Percentiles rank a stretch among this genome's conserved stretches.
Conservation (phyloP, 1,140 invertebrate species). For the Habropoda laboriosa region DNA sequence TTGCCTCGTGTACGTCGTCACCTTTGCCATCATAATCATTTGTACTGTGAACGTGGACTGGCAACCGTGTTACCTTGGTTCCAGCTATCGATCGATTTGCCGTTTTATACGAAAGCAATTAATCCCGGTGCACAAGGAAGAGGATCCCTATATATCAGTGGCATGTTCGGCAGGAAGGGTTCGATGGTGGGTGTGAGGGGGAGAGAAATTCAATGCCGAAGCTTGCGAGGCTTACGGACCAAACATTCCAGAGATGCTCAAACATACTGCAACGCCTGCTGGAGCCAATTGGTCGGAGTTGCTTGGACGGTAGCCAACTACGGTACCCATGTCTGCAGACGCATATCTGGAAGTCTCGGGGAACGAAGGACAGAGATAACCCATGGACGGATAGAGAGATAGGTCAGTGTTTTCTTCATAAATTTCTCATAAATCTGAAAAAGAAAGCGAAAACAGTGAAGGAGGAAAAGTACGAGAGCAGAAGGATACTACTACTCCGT, state of each 20-base stretch:
- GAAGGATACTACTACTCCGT: constrained; percentile 20
- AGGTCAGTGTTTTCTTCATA: too few relatives aligned
- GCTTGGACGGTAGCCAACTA: constrained; percentile 76
- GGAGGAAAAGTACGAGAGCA: constrained; percentile 23
- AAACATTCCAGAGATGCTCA: constrained; percentile 66
- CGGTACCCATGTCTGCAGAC: constrained; percentile 69
- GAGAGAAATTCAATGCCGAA: constrained; percentile 44
- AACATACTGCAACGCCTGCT: constrained; percentile 69
- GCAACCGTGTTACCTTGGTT: background rate
- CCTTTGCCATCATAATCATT: constrained; percentile 62
- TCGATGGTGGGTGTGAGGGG: too few relatives aligned
- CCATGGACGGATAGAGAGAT: constrained; percentile 12
- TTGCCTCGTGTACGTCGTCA: constrained; percentile 25
- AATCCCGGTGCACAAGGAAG: constrained; percentile 53
- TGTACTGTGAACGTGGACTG: constrained; percentile 27
- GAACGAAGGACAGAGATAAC: constrained; percentile 44
- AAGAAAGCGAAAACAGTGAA: background rate
- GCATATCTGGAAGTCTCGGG: constrained; percentile 52
- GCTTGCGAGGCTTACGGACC: constrained; percentile 43
- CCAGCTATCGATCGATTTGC: constrained; percentile 31
- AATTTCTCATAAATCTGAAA: too few relatives aligned
- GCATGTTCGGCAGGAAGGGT: background rate
- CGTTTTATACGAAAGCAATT: constrained; percentile 67
- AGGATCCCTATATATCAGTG: constrained; percentile 12
- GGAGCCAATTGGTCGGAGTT: constrained; percentile 76